These are phyloP conservation scores for Azemiops feae DNA, from an alignment of 2,113 vertebrate genomes.

Conservation along the genomic window DNA sequence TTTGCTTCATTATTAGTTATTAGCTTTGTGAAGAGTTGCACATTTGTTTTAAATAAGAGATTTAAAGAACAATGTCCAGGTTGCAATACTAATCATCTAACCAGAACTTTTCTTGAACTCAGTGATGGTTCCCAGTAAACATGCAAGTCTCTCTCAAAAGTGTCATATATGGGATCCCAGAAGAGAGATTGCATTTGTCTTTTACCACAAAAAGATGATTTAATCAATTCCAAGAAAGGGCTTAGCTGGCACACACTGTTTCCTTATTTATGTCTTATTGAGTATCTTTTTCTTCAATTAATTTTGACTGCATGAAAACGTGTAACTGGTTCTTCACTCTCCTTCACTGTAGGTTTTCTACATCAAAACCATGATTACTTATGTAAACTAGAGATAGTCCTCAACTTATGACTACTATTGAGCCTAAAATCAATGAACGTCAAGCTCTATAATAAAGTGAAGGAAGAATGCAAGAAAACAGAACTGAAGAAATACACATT, in stretches of 20 bases:
- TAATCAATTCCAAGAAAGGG: background rate
- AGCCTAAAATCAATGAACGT: conserved; percentile 6
- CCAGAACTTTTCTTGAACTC: background rate
- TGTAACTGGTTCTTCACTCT: conserved; percentile 19
- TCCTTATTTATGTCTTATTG: background rate
- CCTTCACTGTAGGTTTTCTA: conserved; percentile 34
- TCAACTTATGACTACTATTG: background rate
- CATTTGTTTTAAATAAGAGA: background rate
- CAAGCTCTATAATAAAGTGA: background rate
- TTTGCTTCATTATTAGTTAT: background rate
- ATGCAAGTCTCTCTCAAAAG: background rate
- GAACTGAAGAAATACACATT: background rate
- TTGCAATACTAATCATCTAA: background rate
- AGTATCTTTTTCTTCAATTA: conserved; percentile 40
- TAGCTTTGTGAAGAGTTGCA: background rate
- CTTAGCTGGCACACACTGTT: conserved; percentile 8
- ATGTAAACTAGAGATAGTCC: conserved; percentile 32
- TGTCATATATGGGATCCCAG: background rate
- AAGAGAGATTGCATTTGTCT: background rate
- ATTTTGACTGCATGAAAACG: conserved; percentile 50
- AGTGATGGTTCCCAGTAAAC: background rate
- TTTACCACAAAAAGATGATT: conserved; percentile 23
- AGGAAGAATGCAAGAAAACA: conserved; percentile 9
- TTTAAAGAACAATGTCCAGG: background rate
- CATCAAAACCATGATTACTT: conserved; percentile 45